Evolutionary conservation across 2,888 invertebrate species (phyloP), one percentile per base, ranked within the genome.

Genomic region (Drosophila robusta): DNA sequence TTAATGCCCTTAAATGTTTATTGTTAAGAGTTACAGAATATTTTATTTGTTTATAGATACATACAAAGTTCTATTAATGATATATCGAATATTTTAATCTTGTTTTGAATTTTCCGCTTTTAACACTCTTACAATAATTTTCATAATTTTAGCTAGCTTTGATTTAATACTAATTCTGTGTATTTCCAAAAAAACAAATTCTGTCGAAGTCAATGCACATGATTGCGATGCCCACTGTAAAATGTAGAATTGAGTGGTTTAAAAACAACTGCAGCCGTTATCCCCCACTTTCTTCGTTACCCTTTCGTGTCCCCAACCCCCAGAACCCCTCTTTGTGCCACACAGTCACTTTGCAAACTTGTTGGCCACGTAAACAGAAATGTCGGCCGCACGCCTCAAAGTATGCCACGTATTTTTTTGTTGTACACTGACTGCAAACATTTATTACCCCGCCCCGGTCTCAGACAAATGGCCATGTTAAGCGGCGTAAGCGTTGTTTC

Each of bases 341-440:
- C 32, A 32, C 34, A 34, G 12, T 34, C 34, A 12, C 42, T 36
- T 36, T 46, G 32, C 38, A 41, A 39, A 52, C 57, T 52, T 55
- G 45, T 72, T 64, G 71, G 52, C 66, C 81, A 80, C 78, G 78
- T 75, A 83, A 81, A 83, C 80, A 86, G 45, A 71, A 81, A 71
- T 83, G 68, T 54, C 38, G 47, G 50, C 70, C 80, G 54, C 64
- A 66, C 65, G 55, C 64, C 74, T 52, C 46, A 65, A 71, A 78
- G 78, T 78, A 70, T 72, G 71, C 78, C 63, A 67, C 74, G 77
- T 68, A 68, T 73, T 71, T 74, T 77, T 71, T 74, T 77, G 18
- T 68, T 74, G 50, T 57, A 51, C 47, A 42, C 54, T 45, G 61
- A 56, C 56, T 61, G 66, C 54, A 66, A 84, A 75, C 68, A 75